phyloP scores from a whole-genome alignment of 2,113 vertebrate genomes.

The Nibea albiflora region DNA sequence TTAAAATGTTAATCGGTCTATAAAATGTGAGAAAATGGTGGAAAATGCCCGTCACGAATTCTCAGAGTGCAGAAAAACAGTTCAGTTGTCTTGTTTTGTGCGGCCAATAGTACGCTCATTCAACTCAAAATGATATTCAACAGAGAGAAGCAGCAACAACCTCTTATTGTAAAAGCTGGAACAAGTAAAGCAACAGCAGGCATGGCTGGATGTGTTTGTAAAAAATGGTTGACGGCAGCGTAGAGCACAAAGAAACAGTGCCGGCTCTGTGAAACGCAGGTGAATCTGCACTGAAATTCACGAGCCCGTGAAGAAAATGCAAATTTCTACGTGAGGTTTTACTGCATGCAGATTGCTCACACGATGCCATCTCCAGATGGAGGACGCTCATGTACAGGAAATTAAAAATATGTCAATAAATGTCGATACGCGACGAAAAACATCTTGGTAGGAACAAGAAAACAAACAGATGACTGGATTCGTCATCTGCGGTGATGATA shows the following conservation, averaged over 20 bases:
- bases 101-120: not conserved
- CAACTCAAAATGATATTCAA: not conserved
- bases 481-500: conserved; percentile 15
- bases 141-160: not conserved
- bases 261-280: not conserved
- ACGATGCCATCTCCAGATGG: conserved; percentile 9
- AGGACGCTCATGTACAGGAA: conserved; percentile 10
- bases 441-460: not conserved
- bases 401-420: not conserved
- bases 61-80: not conserved
- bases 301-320: not conserved
- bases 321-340: not conserved
- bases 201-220: not conserved
- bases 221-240: not conserved
- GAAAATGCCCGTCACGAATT: not conserved
- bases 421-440: conserved; percentile 11
- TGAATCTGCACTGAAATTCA: not conserved
- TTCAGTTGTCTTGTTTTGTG: not conserved
- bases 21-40: not conserved
- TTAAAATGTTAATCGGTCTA: no score
- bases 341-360: not conserved
- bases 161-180: not conserved
- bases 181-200: not conserved
- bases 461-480: conserved; percentile 33
- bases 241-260: not conserved